A percentile compares a stretch with the other conserved stretches of the same genome.
Conservation (phyloP, 2,888 invertebrate species). For the Polydrusus pterygomalis region DNA sequence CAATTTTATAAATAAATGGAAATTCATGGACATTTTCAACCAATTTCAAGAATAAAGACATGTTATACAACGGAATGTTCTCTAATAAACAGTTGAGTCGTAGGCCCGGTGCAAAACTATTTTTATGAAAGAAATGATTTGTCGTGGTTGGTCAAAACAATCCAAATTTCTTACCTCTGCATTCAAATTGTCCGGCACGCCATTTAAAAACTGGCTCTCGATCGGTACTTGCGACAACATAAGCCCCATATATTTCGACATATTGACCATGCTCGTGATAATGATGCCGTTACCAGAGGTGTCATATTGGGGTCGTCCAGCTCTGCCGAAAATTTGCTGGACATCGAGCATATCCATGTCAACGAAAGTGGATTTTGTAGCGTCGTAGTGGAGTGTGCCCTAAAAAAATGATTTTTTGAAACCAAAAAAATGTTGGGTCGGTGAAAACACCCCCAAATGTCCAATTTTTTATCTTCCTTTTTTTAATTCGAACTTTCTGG, state of each 20-base stretch:
- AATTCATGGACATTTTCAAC: too few relatives aligned
- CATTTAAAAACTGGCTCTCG: constrained; percentile 95
- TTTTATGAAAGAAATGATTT: too few relatives aligned
- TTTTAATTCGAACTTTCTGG: too few relatives aligned
- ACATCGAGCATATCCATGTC: constrained; percentile 98
- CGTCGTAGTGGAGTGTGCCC: constrained; percentile 98
- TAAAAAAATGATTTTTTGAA: constrained; percentile 69
- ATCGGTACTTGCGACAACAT: constrained; percentile 98
- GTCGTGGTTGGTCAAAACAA: background rate
- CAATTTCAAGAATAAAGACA: too few relatives aligned
- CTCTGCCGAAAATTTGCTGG: constrained; percentile 98
- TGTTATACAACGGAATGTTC: too few relatives aligned
- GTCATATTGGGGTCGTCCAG: constrained; percentile 98
- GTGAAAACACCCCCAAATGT: too few relatives aligned
- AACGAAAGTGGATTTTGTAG: constrained; percentile 93
- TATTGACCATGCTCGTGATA: constrained; percentile 93
- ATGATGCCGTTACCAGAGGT: constrained; percentile 95
- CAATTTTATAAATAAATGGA: too few relatives aligned
- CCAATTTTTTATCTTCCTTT: too few relatives aligned
- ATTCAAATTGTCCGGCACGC: constrained; percentile 96
- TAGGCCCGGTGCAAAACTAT: too few relatives aligned
- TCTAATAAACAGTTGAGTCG: too few relatives aligned
- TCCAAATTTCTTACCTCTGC: constrained; percentile 83
- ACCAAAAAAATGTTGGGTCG: too few relatives aligned
- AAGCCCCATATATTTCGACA: constrained; percentile 93